phyloP scores from a whole-genome alignment of 2,797 vertebrate genomes.

The Uromys caudimaculatus region DNA sequence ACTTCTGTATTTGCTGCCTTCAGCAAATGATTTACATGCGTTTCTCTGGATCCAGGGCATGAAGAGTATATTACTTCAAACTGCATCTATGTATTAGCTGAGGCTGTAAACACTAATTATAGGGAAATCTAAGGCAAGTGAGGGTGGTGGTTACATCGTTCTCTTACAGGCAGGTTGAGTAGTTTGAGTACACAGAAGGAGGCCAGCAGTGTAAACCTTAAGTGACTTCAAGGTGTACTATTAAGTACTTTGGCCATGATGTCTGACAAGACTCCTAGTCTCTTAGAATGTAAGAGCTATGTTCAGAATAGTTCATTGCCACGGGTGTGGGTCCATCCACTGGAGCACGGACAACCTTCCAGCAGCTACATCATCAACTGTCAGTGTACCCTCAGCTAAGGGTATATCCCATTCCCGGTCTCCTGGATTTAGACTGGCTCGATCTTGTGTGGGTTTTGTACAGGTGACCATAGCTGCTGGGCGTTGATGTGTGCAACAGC shows the following conservation, averaged over 20 bases:
- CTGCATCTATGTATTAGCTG: background rate
- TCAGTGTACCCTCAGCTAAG: background rate
- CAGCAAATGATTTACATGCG: background rate
- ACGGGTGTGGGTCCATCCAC: background rate
- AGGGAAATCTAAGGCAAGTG: background rate
- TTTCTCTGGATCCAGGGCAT: background rate
- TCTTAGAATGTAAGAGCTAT: background rate
- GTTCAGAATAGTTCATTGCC: background rate
- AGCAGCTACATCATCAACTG: no score
- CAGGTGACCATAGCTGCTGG: background rate
- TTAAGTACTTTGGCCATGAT: background rate
- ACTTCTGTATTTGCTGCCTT: background rate
- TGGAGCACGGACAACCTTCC: background rate
- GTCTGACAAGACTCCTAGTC: background rate
- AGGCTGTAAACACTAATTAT: background rate
- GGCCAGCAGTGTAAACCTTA: background rate
- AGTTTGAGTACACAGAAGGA: background rate
- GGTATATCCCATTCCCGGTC: background rate
- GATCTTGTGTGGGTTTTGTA: background rate
- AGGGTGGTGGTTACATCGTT: background rate
- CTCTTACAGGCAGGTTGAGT: background rate
- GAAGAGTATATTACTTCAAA: background rate
- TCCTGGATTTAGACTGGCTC: background rate
- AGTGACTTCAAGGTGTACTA: background rate
- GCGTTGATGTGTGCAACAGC: background rate